Conservation (phyloP, 2,888 invertebrate species). For the Metalampra italica region DNA sequence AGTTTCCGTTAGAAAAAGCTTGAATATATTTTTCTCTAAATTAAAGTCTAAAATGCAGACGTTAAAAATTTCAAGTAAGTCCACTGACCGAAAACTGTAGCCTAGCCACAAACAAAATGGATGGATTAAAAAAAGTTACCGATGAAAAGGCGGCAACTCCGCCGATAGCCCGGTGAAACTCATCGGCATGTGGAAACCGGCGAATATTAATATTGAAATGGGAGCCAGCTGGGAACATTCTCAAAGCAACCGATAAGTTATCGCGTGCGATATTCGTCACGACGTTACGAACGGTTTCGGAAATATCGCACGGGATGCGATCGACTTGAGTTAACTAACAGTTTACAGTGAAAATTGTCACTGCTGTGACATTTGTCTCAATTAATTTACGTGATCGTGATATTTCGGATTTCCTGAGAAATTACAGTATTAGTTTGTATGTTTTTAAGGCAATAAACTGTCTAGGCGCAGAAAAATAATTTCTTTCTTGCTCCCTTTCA, state of each 20-base stretch:
- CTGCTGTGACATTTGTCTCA: not conserved
- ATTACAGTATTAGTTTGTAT: too few relatives aligned
- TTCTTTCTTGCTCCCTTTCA: too few relatives aligned
- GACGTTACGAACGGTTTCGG: not conserved
- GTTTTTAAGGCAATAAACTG: too few relatives aligned
- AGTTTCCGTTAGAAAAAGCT: too few relatives aligned
- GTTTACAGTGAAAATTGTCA: not conserved
- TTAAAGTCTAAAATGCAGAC: too few relatives aligned
- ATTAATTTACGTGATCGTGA: not conserved
- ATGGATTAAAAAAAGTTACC: constrained; percentile 28
- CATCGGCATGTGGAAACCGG: constrained; percentile 42
- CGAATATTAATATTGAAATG: constrained; percentile 66
- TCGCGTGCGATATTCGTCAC: constrained; percentile 2
- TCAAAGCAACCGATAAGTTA: constrained; percentile 20
- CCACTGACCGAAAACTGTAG: constrained; percentile 20
- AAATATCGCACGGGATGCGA: not conserved
- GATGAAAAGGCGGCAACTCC: constrained; percentile 24
- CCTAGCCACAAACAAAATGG: constrained; percentile 14
- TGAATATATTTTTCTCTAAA: too few relatives aligned
- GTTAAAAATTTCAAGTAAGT: not conserved
- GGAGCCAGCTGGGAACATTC: constrained; percentile 35
- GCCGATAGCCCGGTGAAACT: constrained; percentile 32
- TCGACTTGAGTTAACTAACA: not conserved
- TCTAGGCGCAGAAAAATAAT: too few relatives aligned
- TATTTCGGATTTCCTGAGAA: too few relatives aligned